These are phyloP conservation scores for Sitodiplosis mosellana DNA, from an alignment of 1,140 invertebrate genomes.

Conservation along the genomic window DNA sequence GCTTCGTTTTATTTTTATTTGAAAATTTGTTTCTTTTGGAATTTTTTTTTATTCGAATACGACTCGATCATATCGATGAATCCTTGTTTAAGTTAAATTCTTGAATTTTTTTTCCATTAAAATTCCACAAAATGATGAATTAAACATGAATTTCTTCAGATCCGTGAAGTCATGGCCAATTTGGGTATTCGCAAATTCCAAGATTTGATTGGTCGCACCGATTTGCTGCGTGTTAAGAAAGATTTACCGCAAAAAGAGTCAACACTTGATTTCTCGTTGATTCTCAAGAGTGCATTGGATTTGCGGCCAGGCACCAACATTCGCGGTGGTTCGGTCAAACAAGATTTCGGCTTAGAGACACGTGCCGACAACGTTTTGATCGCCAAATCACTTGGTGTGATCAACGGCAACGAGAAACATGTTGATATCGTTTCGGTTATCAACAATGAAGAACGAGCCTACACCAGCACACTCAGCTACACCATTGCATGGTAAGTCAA, in stretches of 20 bases:
- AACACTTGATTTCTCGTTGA: slow-evolving; percentile 62
- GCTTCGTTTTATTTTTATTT: slow-evolving; percentile 9
- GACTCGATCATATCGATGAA: no score
- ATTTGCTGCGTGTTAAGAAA: slow-evolving; percentile 55
- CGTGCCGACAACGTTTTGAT: slow-evolving; percentile 74
- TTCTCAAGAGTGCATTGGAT: slow-evolving; percentile 77
- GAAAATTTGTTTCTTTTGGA: slow-evolving; percentile 5
- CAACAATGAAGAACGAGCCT: slow-evolving; percentile 80
- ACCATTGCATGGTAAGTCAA: slow-evolving; percentile 78
- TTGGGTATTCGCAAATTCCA: slow-evolving; percentile 79
- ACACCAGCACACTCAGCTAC: slow-evolving; percentile 86
- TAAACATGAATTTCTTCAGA: slow-evolving; percentile 24
- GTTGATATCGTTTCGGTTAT: slow-evolving; percentile 66
- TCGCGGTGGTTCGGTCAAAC: slow-evolving; percentile 64
- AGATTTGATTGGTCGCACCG: slow-evolving; percentile 87
- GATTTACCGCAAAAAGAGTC: slow-evolving; percentile 58
- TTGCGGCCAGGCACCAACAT: slow-evolving; percentile 81
- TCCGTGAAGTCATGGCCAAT: slow-evolving; percentile 73
- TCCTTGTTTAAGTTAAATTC: no score
- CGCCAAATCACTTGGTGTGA: slow-evolving; percentile 47
- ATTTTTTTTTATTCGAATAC: background rate
- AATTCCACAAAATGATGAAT: no score
- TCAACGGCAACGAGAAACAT: slow-evolving; percentile 46
- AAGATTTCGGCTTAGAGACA: slow-evolving; percentile 85
- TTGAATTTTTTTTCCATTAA: no score